Evolutionary conservation across 2,797 vertebrate genomes (phyloP).

Genomic region (Capromys pilorides): DNA sequence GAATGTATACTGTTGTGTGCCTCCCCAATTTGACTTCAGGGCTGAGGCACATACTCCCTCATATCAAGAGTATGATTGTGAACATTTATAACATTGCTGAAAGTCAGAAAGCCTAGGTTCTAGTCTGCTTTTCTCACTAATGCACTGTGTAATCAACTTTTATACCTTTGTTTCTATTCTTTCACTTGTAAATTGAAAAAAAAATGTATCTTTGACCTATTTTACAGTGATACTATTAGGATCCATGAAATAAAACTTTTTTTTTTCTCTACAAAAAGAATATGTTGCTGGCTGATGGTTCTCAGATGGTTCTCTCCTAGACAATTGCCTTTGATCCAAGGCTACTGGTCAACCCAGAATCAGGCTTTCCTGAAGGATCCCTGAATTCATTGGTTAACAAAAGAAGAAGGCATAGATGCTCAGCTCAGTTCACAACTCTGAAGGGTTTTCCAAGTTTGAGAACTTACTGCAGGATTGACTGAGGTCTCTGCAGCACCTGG

Average conservation of each 20-base stretch:
- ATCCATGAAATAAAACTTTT: slow-evolving; percentile 40
- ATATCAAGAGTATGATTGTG: background rate
- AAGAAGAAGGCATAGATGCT: background rate
- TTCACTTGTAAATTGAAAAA: slow-evolving; percentile 57
- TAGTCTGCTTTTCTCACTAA: background rate
- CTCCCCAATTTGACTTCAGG: background rate
- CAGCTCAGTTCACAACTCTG: background rate
- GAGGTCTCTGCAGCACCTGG: background rate
- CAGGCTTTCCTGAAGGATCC: background rate
- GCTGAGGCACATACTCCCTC: background rate
- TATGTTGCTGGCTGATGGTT: background rate
- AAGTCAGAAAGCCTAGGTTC: slow-evolving; percentile 42
- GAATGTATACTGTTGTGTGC: background rate
- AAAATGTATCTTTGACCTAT: slow-evolving; percentile 50
- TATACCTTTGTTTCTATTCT: slow-evolving; percentile 11
- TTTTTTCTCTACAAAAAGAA: background rate
- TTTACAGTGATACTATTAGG: slow-evolving; percentile 46
- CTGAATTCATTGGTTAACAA: background rate
- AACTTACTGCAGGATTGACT: background rate
- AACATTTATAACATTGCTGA: slow-evolving; percentile 31
- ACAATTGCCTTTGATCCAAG: background rate
- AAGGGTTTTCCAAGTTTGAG: background rate
- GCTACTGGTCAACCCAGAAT: background rate
- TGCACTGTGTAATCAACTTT: background rate
- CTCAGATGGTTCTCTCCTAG: background rate